Base-by-base conservation (phyloP, 2,113 vertebrate species). In the Picathartes gymnocephalus region DNA sequence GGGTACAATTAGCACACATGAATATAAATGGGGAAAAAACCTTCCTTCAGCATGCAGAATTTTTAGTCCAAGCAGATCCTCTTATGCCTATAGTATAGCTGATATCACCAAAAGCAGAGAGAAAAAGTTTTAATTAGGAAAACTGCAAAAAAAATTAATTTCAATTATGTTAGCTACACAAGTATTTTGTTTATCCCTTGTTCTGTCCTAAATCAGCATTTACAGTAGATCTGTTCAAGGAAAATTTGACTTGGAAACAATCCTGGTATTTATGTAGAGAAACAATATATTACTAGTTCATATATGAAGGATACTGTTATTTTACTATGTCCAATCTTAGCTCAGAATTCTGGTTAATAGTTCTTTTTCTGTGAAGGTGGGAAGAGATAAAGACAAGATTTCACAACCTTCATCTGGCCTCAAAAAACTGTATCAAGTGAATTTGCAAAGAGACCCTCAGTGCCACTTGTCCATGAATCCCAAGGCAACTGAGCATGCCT, bases 391-490 rank as follows among this genome's bases (percentile, higher is more conserved):
- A 96, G 97, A 98, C 81, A 97, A 94, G 81, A 90, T 97, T 57
- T 96, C 97, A 15, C 96, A 97, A 51, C 95, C 97, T 87, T 97
- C 98, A 81, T 81, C 81, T 72, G 98, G 96, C 58, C 89, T 98
- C 54, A 98, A 97, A 93, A 98, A 96, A 72, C 95, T 94, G 28
- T 96, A 98, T n/a, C 77, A 93, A 78, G 71, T 61, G 64, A 87
- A 88, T 25, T 91, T 95, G 44, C 91, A 91, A 9, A 96, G 90
- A 80, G 95, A 93, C 19, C 85, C 98, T 42, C 97, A 98, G 22
- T 99, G 99, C 88, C 97, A 97, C 58, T 97, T 99, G 51, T 97
- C 98, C 68, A 96, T 93, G 54, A 98, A 82, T 44, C 99, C 99
- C 40, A 98, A 94, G 91, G 97, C 98, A 18, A 97, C 96, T 1